Percentiles rank a stretch among this genome's conserved stretches.
These are phyloP conservation scores for Bubo blakistoni DNA, from an alignment of 2,113 vertebrate genomes.

Conservation along the genomic window DNA sequence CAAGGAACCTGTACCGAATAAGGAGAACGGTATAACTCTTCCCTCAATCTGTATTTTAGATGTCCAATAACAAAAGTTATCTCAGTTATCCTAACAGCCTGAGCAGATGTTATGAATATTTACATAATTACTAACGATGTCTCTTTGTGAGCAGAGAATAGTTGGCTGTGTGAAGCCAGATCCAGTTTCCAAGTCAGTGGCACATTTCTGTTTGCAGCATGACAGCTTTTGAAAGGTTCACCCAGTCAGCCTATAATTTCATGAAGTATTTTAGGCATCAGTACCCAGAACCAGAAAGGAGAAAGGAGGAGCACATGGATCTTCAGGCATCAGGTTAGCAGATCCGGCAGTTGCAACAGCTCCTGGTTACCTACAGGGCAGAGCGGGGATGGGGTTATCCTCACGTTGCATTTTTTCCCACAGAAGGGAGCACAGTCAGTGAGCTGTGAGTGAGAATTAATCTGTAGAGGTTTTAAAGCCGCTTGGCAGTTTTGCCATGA, in stretches of 20 bases:
- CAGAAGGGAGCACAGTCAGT: background rate
- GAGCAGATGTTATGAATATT: constrained; percentile 58
- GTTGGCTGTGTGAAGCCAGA: constrained; percentile 52
- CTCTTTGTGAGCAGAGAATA: constrained; percentile 53
- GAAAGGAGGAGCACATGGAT: background rate
- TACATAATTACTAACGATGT: constrained; percentile 43
- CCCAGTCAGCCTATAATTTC: constrained; percentile 61
- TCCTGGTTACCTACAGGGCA: background rate
- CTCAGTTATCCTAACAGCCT: background rate
- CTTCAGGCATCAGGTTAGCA: background rate
- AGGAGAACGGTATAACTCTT: constrained; percentile 72
- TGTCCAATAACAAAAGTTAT: constrained; percentile 11
- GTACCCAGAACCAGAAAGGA: background rate
- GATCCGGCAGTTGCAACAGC: background rate
- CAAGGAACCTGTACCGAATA: constrained; percentile 79
- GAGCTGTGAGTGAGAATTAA: background rate
- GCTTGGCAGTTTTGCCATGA: background rate
- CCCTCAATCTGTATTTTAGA: background rate
- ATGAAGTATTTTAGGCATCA: constrained; percentile 37
- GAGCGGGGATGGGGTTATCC: background rate
- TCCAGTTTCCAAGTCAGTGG: constrained; percentile 53
- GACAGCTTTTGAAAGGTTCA: constrained; percentile 64
- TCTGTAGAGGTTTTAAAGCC: background rate
- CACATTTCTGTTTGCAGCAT: constrained; percentile 52
- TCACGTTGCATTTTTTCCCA: background rate